phyloP scores from a whole-genome alignment of 2,888 invertebrate genomes.

The Dryocosmus kuriphilus region DNA sequence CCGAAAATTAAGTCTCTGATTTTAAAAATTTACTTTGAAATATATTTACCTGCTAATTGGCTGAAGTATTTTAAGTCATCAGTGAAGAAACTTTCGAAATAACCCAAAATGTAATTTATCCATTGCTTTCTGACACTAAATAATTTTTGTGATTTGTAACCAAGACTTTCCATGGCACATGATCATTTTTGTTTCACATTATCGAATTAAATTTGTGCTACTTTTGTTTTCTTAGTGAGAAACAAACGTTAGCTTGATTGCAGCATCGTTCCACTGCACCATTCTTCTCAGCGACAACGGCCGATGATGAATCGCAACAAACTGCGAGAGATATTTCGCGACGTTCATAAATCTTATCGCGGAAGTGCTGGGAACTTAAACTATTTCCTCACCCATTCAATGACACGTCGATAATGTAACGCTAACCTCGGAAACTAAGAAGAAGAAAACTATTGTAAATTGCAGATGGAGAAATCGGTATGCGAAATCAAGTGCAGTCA shows the following conservation, averaged over 20 bases:
- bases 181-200: background rate
- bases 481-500: constrained; percentile 16
- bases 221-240: constrained; percentile 1
- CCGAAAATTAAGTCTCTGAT: no score
- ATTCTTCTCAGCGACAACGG: background rate
- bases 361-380: constrained; percentile 30
- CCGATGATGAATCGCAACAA: constrained; percentile 34
- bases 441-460: constrained; percentile 18
- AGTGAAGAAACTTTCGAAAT: background rate
- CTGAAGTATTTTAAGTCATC: background rate
- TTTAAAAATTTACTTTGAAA: background rate
- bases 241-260: constrained; percentile 6
- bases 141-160: background rate
- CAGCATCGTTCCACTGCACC: background rate
- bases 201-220: background rate
- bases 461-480: constrained; percentile 23
- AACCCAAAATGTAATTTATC: background rate
- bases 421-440: background rate
- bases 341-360: constrained; percentile 27
- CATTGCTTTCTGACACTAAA: constrained; percentile 1
- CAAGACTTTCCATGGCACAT: background rate
- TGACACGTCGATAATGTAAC: constrained; percentile 25
- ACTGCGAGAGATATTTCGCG: constrained; percentile 31
- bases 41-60: constrained; percentile 1
- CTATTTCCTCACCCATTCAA: constrained; percentile 22